Percentiles rank a stretch among this genome's conserved stretches.
These are phyloP conservation scores for Ursus arctos DNA, from an alignment of 2,113 vertebrate species.

Conservation along the genomic window DNA sequence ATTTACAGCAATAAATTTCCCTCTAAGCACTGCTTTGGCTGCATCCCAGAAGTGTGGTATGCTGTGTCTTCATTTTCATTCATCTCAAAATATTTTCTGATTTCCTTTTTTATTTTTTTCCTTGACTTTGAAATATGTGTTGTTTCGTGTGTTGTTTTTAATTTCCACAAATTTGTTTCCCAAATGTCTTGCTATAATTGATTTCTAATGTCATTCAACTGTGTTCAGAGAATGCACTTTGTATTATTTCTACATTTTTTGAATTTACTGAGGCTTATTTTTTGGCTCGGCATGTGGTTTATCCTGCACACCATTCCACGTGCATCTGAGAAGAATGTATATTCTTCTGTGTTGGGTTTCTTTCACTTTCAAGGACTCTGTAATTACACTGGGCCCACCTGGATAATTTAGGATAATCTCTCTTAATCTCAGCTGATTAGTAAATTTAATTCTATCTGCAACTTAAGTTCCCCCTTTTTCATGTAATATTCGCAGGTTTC, in stretches of 20 bases:
- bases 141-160: neutral
- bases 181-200: neutral
- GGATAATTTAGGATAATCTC: neutral
- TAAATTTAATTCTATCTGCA: neutral
- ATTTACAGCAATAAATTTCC: neutral
- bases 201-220: neutral
- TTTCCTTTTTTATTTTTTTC: neutral
- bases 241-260: neutral
- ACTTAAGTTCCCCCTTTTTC: neutral
- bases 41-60: neutral
- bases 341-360: neutral
- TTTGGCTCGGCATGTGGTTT: too few species aligned
- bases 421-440: neutral
- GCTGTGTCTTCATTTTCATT: neutral
- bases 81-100: neutral
- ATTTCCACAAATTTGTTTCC: neutral
- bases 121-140: neutral
- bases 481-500: neutral
- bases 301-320: neutral
- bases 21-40: neutral
- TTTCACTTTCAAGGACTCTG: neutral
- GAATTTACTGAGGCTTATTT: neutral
- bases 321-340: neutral
- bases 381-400: neutral
- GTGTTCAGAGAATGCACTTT: neutral